Percentiles rank a stretch among this genome's conserved stretches.
Conservation (phyloP, 2,797 vertebrate species). For the Helostoma temminkii region DNA sequence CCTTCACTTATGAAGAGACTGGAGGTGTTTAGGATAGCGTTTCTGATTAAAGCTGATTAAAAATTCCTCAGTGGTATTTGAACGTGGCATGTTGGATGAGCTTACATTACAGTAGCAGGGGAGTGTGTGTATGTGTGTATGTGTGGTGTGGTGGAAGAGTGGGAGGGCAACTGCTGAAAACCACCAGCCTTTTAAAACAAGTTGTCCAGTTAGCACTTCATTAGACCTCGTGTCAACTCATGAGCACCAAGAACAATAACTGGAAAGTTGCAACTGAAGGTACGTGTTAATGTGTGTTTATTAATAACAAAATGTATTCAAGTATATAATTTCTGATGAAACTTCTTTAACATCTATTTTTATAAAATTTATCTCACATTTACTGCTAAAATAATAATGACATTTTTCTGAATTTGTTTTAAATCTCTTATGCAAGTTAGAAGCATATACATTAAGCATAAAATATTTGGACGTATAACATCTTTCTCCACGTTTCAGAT, state of each 20-base stretch:
- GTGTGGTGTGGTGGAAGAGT: slow-evolving; percentile 32
- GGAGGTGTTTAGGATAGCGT: slow-evolving; percentile 2
- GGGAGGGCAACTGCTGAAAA: slow-evolving; percentile 67
- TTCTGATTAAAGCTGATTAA: slow-evolving; percentile 53
- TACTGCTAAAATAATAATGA: background rate
- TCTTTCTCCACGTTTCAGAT: slow-evolving; percentile 48
- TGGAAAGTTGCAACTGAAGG: slow-evolving; percentile 54
- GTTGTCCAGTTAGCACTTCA: slow-evolving; percentile 66
- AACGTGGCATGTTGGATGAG: slow-evolving; percentile 36
- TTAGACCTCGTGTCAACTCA: slow-evolving; percentile 52
- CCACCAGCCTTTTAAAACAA: slow-evolving; percentile 75
- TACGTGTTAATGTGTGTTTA: slow-evolving; percentile 29
- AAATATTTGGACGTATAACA: background rate
- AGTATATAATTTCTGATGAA: background rate
- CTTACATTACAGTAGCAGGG: slow-evolving; percentile 27
- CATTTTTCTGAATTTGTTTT: background rate
- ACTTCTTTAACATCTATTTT: background rate
- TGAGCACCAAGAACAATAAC: slow-evolving; percentile 37
- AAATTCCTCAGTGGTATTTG: slow-evolving; percentile 46
- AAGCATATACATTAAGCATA: no score
- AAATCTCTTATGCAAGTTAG: background rate
- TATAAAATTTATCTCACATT: background rate
- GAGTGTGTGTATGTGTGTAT: slow-evolving; percentile 35
- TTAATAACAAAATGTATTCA: background rate
- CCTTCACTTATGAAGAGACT: slow-evolving; percentile 2